A percentile compares a stretch with the other conserved stretches of the same genome.
phyloP scores from a whole-genome alignment of 92 coral and sea anemone genomes.

The Chrysogorgia sp. region DNA sequence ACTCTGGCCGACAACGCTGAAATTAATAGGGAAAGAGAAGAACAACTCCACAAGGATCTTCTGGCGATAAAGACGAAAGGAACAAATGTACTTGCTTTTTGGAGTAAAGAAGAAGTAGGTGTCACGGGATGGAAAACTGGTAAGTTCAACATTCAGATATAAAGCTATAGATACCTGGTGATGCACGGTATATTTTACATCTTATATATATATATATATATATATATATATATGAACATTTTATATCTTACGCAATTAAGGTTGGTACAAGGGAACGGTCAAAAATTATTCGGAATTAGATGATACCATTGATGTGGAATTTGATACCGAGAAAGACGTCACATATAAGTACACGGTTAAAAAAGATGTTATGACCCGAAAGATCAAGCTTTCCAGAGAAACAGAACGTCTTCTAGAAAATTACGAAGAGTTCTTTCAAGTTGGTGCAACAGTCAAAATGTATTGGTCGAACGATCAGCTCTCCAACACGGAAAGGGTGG shows the following conservation, averaged over 20 bases:
- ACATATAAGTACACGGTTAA: constrained; percentile 29
- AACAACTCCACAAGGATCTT: constrained; percentile 18
- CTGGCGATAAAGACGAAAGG: constrained; percentile 48
- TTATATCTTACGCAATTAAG: background rate
- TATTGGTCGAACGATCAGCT: constrained; percentile 50
- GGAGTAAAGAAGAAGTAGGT: constrained; percentile 58
- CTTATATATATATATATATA: too few relatives aligned
- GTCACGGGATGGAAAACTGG: constrained; percentile 56
- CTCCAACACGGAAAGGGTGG: constrained; percentile 30
- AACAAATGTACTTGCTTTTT: constrained; percentile 40
- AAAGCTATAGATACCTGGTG: too few relatives aligned
- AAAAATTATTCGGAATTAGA: constrained; percentile 5
- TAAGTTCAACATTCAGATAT: constrained; percentile 22
- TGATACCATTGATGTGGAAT: constrained; percentile 45
- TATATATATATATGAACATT: too few relatives aligned
- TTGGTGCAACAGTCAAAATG: constrained; percentile 34
- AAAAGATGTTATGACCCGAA: constrained; percentile 19
- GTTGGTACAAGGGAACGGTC: constrained; percentile 54
- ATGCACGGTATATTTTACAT: too few relatives aligned
- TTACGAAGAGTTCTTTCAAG: constrained; percentile 43
- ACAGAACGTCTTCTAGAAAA: constrained; percentile 19
- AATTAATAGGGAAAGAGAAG: constrained; percentile 1
- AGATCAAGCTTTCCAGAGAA: constrained; percentile 36
- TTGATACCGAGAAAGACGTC: constrained; percentile 44
- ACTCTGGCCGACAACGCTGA: background rate